These are phyloP conservation scores for Balaenoptera acutorostrata DNA, from an alignment of 2,113 vertebrate species.

Conservation along the genomic window DNA sequence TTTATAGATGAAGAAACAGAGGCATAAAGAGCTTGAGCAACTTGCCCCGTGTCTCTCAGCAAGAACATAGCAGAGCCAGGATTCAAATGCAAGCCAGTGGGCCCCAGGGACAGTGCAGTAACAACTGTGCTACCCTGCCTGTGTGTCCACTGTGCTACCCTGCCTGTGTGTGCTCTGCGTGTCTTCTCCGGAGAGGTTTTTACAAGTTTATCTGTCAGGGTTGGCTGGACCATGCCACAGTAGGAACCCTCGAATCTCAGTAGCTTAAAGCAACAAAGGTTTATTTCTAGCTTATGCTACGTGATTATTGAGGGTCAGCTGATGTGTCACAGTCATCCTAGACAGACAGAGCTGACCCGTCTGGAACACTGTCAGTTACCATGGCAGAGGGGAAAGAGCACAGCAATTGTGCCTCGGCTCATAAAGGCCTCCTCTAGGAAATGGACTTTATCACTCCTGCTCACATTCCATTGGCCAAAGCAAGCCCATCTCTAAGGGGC, in stretches of 20 bases:
- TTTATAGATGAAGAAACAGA: not conserved
- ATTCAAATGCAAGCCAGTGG: rapidly evolving
- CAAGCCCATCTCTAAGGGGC: not conserved
- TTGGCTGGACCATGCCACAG: not conserved
- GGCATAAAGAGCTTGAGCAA: not conserved
- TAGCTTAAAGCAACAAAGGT: not conserved
- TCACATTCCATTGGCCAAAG: not conserved
- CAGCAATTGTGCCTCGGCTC: rapidly evolving
- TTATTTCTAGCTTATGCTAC: not conserved
- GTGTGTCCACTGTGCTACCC: rapidly evolving
- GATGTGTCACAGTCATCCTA: not conserved
- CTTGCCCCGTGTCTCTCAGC: rapidly evolving
- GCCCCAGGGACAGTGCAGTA: rapidly evolving
- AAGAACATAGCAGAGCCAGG: not conserved
- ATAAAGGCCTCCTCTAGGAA: not conserved
- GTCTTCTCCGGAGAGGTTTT: not conserved
- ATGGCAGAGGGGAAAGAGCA: not conserved
- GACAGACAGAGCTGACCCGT: not conserved
- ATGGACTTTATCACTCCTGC: not conserved
- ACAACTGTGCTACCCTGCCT: not conserved
- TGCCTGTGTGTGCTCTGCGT: rapidly evolving
- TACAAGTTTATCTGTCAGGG: not conserved
- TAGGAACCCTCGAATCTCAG: not conserved
- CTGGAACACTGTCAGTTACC: not conserved
- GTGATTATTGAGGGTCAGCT: not conserved